Base-by-base conservation (phyloP, 2,888 invertebrate genomes). In the Eristalis tenax region DNA sequence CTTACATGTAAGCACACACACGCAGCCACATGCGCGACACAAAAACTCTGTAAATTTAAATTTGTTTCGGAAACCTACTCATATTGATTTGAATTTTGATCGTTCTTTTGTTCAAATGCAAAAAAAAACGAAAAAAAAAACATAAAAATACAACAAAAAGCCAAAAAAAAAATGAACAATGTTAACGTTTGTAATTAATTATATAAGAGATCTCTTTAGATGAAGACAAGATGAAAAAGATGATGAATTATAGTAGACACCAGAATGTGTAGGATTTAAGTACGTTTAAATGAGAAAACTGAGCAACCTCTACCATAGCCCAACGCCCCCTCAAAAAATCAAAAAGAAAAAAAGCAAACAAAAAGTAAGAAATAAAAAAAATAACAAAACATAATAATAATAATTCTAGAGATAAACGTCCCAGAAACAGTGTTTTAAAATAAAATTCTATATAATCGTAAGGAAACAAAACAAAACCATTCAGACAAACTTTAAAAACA, bases 131-230 rank as follows among this genome's bases (percentile, higher is more conserved):
- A 56, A 56, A 75, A 40, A 57, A 40, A 43, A 70, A 40, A 74
- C 28, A 28, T 3, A 32, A 32, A 32, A 32, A 32, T 32, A 5
- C 32, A 32, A 32, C 32, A 32, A 32, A 32, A 32, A 32, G 32
- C 32, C 32, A 28, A 59, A 61, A 64, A 64, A 38, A 28, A 23
- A 63, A 80, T 73, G 57, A 82, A 66, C 63, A 85, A 73, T 82
- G 85, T 86, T 86, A 74, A 82, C 40, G 78, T 78, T 82, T 86
- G 78, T 78, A 86, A 82, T 75, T 86, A 86, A 82, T 82, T 86
- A 82, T 81, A 74, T 82, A 82, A 59, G 26, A 82, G 82, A 86
- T 78, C 65, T 78, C 78, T 82, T 86, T 82, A 82, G 77, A 57
- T 35, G 4, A 73, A 76, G 50, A 50, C 50, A 75, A 57, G 23